phyloP scores from a whole-genome alignment of 1,140 invertebrate genomes.

The Procambarus clarkii region DNA sequence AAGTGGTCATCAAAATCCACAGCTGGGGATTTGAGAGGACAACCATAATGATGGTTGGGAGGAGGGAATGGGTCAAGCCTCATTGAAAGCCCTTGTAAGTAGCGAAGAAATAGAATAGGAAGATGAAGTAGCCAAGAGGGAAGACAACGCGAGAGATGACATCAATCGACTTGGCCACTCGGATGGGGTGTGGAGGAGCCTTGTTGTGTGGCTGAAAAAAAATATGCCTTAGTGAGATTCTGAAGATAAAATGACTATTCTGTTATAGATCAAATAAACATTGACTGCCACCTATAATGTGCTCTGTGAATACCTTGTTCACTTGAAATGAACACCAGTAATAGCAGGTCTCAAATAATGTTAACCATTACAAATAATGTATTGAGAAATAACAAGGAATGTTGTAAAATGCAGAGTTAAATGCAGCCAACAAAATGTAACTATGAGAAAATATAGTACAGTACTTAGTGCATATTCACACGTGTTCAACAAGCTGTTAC shows the following conservation, averaged over 20 bases:
- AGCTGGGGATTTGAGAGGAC: background rate
- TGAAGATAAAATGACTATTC: background rate
- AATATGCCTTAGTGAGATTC: background rate
- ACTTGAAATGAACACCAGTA: no score
- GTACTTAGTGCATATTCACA: no score
- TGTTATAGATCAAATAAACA: no score
- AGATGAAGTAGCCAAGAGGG: constrained; percentile 92
- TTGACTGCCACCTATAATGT: no score
- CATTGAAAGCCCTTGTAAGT: constrained; percentile 84
- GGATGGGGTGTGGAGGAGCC: constrained; percentile 91
- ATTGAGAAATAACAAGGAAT: no score
- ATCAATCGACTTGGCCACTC: constrained; percentile 95
- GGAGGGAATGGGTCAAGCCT: background rate
- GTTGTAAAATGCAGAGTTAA: no score
- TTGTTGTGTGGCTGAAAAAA: constrained; percentile 89
- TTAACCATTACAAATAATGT: no score
- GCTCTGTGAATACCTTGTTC: no score
- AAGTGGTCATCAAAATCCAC: background rate
- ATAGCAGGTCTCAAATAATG: no score
- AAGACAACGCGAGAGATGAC: constrained; percentile 94
- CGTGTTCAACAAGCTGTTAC: no score
- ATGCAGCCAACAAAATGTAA: no score
- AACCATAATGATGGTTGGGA: constrained; percentile 6
- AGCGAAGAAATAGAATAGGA: constrained; percentile 95
- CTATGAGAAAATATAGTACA: no score